A percentile compares a stretch with the other conserved stretches of the same genome.
phyloP scores from a whole-genome alignment of 2,113 vertebrate genomes.

The Oryzias woworae region DNA sequence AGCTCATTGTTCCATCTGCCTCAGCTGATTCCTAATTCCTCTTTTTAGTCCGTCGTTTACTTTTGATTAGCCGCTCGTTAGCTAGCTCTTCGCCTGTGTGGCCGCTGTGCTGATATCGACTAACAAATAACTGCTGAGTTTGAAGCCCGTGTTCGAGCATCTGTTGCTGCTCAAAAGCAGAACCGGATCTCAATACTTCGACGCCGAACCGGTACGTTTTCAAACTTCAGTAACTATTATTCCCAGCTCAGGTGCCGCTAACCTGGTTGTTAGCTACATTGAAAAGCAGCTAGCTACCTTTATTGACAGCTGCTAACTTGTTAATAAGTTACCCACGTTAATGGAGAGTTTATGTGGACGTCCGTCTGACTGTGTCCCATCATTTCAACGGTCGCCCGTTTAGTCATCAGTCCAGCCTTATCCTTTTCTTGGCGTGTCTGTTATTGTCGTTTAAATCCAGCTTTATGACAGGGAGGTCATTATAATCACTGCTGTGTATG shows the following conservation, averaged over 20 bases:
- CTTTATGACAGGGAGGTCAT: too few relatives aligned
- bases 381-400: background rate
- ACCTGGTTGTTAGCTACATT: conserved; percentile 38
- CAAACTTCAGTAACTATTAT: background rate
- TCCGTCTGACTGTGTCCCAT: background rate
- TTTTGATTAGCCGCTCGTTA: conserved; percentile 56
- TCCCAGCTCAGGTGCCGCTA: background rate
- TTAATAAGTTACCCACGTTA: conserved; percentile 15
- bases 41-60: conserved; percentile 21
- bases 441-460: too few relatives aligned
- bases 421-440: background rate
- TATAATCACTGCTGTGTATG: too few relatives aligned
- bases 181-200: too few relatives aligned
- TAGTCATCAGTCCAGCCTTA: background rate
- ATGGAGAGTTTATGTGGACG: background rate
- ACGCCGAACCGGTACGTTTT: too few relatives aligned
- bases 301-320: conserved; percentile 28
- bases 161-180: conserved; percentile 32
- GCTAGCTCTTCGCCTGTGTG: conserved; percentile 29
- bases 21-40: background rate
- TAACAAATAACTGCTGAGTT: conserved; percentile 17
- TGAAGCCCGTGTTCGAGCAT: conserved; percentile 23
- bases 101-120: conserved; percentile 6
- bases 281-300: conserved; percentile 23
- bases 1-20: fast-evolving